Evolutionary conservation across 2,797 vertebrate species (phyloP).

Genomic region (Parotocinclus haroldoi): DNA sequence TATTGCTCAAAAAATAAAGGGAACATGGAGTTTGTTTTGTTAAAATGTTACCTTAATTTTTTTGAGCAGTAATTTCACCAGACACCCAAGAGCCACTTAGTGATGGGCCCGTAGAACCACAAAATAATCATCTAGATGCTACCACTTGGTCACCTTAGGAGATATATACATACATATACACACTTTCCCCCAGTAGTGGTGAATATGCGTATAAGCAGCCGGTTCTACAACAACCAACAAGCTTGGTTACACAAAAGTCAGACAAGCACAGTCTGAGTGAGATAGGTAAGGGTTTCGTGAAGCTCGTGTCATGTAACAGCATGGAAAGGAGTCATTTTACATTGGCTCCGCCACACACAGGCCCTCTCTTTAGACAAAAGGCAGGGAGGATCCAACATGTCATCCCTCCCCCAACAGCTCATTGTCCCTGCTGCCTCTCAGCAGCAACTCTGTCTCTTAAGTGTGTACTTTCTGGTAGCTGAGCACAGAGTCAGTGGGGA

Average conservation of each 20-base stretch:
- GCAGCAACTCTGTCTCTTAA: slow-evolving; percentile 29
- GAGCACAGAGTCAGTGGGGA: slow-evolving; percentile 21
- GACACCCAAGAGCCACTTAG: too few relatives aligned
- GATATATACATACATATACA: too few relatives aligned
- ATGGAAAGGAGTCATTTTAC: slow-evolving; percentile 35
- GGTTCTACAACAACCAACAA: too few relatives aligned
- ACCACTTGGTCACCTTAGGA: too few relatives aligned
- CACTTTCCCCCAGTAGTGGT: too few relatives aligned
- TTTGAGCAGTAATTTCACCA: too few relatives aligned
- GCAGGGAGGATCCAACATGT: slow-evolving; percentile 36
- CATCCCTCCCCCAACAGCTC: slow-evolving; percentile 39
- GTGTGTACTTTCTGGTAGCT: slow-evolving; percentile 26
- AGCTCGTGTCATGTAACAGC: slow-evolving; percentile 13
- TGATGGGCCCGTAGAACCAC: too few relatives aligned
- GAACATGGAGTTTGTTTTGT: too few relatives aligned
- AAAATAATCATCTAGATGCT: too few relatives aligned
- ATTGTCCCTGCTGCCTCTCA: slow-evolving; percentile 37
- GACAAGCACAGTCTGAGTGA: neutral
- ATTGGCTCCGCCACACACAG: slow-evolving; percentile 26
- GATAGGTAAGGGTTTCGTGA: neutral
- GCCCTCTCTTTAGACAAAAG: slow-evolving; percentile 40
- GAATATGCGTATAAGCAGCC: too few relatives aligned
- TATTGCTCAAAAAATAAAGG: too few relatives aligned
- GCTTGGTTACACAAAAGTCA: neutral
- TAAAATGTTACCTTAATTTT: too few relatives aligned